phyloP scores from a whole-genome alignment of 2,113 vertebrate genomes.

The Lamprotornis superbus region DNA sequence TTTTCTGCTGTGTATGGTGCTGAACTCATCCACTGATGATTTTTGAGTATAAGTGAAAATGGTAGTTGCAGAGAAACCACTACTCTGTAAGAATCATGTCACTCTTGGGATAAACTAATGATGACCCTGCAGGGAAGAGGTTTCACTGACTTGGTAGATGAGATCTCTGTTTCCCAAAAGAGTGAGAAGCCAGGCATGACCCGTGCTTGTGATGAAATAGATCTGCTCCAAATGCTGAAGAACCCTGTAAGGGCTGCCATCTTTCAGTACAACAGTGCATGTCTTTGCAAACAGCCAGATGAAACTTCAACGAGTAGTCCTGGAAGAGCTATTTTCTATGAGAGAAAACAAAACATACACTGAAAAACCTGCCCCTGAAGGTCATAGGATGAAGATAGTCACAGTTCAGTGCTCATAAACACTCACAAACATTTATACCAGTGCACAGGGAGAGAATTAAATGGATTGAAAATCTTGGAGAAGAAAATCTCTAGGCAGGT shows the following conservation, averaged over 20 bases:
- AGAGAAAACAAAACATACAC: neutral
- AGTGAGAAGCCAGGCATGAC: constrained; percentile 13
- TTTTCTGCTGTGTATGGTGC: neutral
- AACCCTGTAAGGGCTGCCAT: constrained; percentile 9
- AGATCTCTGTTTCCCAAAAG: constrained; percentile 22
- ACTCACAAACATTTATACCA: neutral
- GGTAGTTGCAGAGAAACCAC: neutral
- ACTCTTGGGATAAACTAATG: neutral
- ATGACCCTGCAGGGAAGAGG: neutral
- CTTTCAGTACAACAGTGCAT: neutral
- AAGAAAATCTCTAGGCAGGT: neutral
- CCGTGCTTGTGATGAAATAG: constrained; percentile 13
- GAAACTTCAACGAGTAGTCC: neutral
- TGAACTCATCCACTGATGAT: neutral
- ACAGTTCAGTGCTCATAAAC: neutral
- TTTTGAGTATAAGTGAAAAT: neutral
- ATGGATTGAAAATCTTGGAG: neutral
- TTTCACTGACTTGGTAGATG: constrained; percentile 30
- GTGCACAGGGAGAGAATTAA: neutral
- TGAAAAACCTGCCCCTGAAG: neutral
- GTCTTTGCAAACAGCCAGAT: neutral
- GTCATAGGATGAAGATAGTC: neutral
- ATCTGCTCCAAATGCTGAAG: constrained; percentile 27
- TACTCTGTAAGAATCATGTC: neutral
- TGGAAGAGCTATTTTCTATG: neutral